Base-by-base conservation (phyloP, 2,797 vertebrate species). In the Pangasius larnaudii region DNA sequence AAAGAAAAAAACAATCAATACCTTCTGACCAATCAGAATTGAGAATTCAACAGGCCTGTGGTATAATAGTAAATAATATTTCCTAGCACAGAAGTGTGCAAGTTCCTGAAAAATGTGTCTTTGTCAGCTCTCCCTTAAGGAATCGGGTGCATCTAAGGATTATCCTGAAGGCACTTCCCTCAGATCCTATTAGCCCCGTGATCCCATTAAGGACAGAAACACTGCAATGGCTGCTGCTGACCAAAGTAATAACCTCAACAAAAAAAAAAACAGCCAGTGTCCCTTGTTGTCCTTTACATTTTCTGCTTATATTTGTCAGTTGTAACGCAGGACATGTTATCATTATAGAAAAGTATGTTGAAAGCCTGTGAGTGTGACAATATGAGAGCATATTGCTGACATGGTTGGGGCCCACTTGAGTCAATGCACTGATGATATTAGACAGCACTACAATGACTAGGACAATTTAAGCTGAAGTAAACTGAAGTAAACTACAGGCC, bases 121-220 rank as follows among this genome's bases (percentile, higher is more conserved):
- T 14, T 61, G 58, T 78, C 42, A 39, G 9, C 42, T 18, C 27
- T 46, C 5, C 51, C 19, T 72, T 85, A 80, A 61, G 39, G 63
- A 69, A 71, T 85, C 33, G 7, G 27, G 42, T 67, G 11, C 51
- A 79, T 59, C 14, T 72, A n/a, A 74, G 67, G 90, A 84, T 91
- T 80, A 90, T 87, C 65, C 53, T 85, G 49, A 63, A 88, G 39
- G 85, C 81, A 78, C 87, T 61, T 86, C 88, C 14, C 33, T 53
- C 30, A 58, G 61, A 83, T 89, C 88, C 85, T 87, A 79, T 88
- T 86, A 88, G 56, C 67, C 30, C 75, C 14, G 22, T 75, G 78
- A 91, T 90, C 90, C 87, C 39, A 90, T 90, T 87, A 90, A 19
- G 5, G 2, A 88, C 63, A 18, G 2, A 3, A 67, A 51, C 77